Percentiles rank a stretch among this genome's conserved stretches.
These are phyloP conservation scores for Montifringilla adamsi DNA, from an alignment of 2,113 vertebrate genomes.

Conservation along the genomic window DNA sequence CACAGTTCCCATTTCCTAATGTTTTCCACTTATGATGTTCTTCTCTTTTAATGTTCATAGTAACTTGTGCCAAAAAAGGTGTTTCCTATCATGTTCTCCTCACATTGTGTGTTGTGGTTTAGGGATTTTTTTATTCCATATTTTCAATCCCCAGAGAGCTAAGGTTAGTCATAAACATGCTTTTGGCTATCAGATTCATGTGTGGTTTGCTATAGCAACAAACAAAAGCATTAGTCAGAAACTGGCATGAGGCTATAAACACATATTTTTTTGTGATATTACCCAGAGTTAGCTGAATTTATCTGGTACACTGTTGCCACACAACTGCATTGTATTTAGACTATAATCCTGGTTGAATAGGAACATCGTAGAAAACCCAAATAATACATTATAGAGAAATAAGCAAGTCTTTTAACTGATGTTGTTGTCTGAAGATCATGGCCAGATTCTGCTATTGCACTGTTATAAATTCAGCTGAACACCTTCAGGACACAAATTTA, in stretches of 20 bases:
- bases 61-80: conserved; percentile 48
- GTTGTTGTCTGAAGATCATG: neutral
- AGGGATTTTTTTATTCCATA: neutral
- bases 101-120: conserved; percentile 28
- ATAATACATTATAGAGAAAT: neutral
- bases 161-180: conserved; percentile 60
- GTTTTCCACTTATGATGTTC: conserved; percentile 49
- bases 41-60: conserved; percentile 2
- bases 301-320: conserved; percentile 49
- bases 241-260: conserved; percentile 67
- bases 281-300: conserved; percentile 67
- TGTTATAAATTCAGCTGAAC: neutral
- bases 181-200: conserved; percentile 61
- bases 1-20: conserved; percentile 42
- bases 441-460: neutral
- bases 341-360: neutral
- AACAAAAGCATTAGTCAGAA: conserved; percentile 73
- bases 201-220: conserved; percentile 72
- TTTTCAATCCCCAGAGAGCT: conserved; percentile 56
- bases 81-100: conserved; percentile 57
- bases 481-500: neutral
- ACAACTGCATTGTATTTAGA: conserved; percentile 22
- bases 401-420: neutral
- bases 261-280: conserved; percentile 58
- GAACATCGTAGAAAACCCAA: neutral